Evolutionary conservation across 2,113 vertebrate species (phyloP), one percentile per base, ranked within the genome.

Genomic region (Orientallactaga bullata): DNA sequence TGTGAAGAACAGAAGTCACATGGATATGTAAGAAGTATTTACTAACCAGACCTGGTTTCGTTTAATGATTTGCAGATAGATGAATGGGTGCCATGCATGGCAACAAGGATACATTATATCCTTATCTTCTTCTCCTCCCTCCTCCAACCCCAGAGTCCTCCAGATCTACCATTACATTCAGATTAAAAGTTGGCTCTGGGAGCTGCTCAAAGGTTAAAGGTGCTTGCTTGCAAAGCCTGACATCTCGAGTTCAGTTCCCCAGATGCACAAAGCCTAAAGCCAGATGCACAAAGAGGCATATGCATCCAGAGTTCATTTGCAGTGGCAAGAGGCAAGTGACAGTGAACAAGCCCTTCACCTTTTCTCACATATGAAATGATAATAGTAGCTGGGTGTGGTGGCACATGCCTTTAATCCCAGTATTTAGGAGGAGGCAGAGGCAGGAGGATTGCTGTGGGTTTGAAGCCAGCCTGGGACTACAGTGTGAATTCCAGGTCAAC

Each of bases 1-100:
- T 79, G 80, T 81, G 35, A 94, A 58, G 20, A 83, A 85, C 69
- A 83, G 83, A 61, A 92, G 15, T 73, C 94, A 66, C 47, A 72
- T 21, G 77, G 24, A 78, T 85, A 91, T 51, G 65, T 71, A 65
- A 66, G 55, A 90, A 72, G n/a, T 39, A 2, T 74, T 88, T 88
- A 55, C 85, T 66, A 90, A 89, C 23, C 42, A 58, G 71, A 77
- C 9, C 16, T 84, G 80, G 26, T 85, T 80, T 76, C 79, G 39
- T 88, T n/a, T 95, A 58, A 71, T 23, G 39, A 8, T 93, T 18
- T 66, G 8, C 42, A 47, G 42, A 65, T 16, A 60, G 55, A 73
- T 76, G 61, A 85, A 76, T 55, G 26, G 6, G 28, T 91, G 42
- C 32, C 30, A 63, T 72, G 85, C 87, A 18, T 77, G 28, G n/a